phyloP scores from a whole-genome alignment of 1,140 invertebrate genomes.

The Temnothorax nylanderi region DNA sequence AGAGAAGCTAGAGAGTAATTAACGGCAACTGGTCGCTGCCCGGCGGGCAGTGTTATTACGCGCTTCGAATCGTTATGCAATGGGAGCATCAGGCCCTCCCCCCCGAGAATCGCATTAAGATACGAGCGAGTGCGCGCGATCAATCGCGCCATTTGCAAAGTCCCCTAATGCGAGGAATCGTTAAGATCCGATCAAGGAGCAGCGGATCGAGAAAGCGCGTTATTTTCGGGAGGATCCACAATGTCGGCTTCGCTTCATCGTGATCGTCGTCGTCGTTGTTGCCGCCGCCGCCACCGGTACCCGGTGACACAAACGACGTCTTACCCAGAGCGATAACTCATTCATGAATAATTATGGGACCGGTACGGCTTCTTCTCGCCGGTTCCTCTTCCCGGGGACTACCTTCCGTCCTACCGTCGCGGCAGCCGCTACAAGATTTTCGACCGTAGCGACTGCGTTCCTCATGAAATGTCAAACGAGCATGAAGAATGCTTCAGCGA shows the following conservation, averaged over 20 bases:
- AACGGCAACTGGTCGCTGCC: constrained; percentile 31
- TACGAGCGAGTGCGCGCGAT: constrained; percentile 44
- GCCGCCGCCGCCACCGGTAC: background rate
- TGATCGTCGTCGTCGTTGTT: constrained; percentile 24
- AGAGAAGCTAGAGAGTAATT: constrained; percentile 61
- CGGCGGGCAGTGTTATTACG: constrained; percentile 58
- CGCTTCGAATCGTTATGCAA: constrained; percentile 66
- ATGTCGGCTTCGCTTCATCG: constrained; percentile 18
- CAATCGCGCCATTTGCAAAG: constrained; percentile 63
- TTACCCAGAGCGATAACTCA: constrained; percentile 72
- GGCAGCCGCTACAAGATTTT: constrained; percentile 20
- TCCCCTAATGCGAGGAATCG: constrained; percentile 74
- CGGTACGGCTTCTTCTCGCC: constrained; percentile 46
- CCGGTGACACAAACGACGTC: constrained; percentile 39
- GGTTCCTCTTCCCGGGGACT: constrained; percentile 43
- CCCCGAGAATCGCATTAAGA: constrained; percentile 67
- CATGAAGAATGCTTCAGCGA: constrained; percentile 48
- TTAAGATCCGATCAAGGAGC: constrained; percentile 70
- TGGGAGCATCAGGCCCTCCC: constrained; percentile 24
- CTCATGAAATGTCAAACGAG: constrained; percentile 71
- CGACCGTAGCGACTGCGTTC: constrained; percentile 52
- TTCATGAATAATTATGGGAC: constrained; percentile 78
- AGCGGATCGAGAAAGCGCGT: background rate
- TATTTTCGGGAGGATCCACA: background rate
- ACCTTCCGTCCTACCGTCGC: constrained; percentile 9